Evolutionary conservation across 2,113 vertebrate species (phyloP).

Genomic region (Smithornis capensis): DNA sequence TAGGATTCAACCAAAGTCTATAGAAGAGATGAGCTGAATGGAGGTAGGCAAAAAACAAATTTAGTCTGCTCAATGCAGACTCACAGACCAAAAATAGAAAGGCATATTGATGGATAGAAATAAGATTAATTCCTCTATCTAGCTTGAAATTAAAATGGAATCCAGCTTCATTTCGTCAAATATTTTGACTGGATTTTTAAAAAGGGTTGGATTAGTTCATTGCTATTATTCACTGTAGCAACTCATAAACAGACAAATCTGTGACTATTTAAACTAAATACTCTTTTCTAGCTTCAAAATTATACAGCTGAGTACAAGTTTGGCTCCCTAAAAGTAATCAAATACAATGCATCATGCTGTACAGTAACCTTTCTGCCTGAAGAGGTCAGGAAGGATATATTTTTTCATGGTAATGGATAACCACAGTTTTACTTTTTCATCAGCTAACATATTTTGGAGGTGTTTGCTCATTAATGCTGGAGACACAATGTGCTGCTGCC

Average conservation of each 20-base stretch:
- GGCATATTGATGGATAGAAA: neutral
- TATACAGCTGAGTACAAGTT: neutral
- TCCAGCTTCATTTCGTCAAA: neutral
- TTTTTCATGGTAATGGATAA: neutral
- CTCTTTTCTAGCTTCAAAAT: neutral
- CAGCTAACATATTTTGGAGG: neutral
- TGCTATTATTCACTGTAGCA: neutral
- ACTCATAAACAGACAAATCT: neutral
- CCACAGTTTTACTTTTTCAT: neutral
- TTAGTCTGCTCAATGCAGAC: neutral
- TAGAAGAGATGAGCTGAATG: neutral
- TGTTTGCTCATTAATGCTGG: neutral
- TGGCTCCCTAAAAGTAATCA: neutral
- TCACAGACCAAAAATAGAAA: neutral
- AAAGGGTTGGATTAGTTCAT: neutral
- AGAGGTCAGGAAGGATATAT: neutral
- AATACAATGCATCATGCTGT: neutral
- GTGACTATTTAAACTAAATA: neutral
- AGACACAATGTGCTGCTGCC: neutral
- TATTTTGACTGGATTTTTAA: neutral
- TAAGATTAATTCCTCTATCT: neutral
- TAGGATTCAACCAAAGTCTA: neutral
- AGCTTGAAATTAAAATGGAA: neutral
- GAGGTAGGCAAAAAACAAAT: rapidly evolving
- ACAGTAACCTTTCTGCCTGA: neutral